Percentiles rank a stretch among this genome's conserved stretches.
Evolutionary conservation across 2,113 vertebrate species (phyloP).

Genomic region (Scomber scombrus): DNA sequence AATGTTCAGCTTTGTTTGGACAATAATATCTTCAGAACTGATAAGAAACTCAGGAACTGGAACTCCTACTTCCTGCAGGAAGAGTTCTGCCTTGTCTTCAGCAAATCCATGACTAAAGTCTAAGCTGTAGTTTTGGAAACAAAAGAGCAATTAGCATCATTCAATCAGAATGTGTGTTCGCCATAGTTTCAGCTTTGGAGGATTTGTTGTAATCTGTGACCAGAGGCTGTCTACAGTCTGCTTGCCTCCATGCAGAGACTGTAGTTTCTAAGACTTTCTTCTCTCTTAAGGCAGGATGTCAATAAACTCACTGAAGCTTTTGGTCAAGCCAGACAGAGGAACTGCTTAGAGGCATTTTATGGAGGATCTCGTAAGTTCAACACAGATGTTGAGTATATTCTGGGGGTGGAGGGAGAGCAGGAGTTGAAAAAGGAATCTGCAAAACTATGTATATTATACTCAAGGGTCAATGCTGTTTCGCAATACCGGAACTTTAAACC

Average conservation of each 20-base stretch:
- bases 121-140: constrained; percentile 35
- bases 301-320: constrained; percentile 64
- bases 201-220: constrained; percentile 49
- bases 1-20: not conserved
- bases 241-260: constrained; percentile 47
- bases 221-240: constrained; percentile 48
- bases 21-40: not conserved
- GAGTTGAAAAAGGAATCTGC: constrained; percentile 28
- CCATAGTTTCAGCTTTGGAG: constrained; percentile 53
- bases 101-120: constrained; percentile 15
- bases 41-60: not conserved
- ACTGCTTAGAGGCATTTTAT: constrained; percentile 70
- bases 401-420: constrained; percentile 11
- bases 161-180: constrained; percentile 28
- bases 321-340: constrained; percentile 64
- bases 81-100: not conserved
- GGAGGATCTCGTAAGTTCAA: constrained; percentile 56
- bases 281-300: constrained; percentile 67
- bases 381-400: constrained; percentile 61
- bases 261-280: constrained; percentile 46
- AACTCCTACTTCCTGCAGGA: not conserved
- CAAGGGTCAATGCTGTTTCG: constrained; percentile 14
- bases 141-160: constrained; percentile 10
- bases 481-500: not conserved
- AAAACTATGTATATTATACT: constrained; percentile 14